Evolutionary conservation across 2,797 vertebrate species (phyloP).

Genomic region (Microtus californicus): DNA sequence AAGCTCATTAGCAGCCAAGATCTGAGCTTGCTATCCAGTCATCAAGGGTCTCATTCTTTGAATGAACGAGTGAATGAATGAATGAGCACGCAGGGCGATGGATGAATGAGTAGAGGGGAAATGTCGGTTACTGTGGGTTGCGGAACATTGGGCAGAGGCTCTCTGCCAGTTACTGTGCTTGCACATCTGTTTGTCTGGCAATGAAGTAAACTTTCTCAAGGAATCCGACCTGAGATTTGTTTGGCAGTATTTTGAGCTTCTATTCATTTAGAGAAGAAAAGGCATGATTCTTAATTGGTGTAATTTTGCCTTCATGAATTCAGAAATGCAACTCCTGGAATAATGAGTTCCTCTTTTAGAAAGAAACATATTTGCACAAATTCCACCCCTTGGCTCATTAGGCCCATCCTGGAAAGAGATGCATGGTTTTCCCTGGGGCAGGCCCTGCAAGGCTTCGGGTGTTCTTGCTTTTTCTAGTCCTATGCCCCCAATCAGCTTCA

Average conservation of each 20-base stretch:
- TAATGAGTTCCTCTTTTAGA: slow-evolving; percentile 66
- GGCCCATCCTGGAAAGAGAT: slow-evolving; percentile 37
- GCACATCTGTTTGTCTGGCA: background rate
- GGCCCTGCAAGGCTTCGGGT: slow-evolving; percentile 13
- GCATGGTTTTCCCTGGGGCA: slow-evolving; percentile 32
- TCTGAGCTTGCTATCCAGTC: background rate
- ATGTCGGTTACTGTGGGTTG: background rate
- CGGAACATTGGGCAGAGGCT: background rate
- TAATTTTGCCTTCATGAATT: slow-evolving; percentile 66
- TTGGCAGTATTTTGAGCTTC: slow-evolving; percentile 74
- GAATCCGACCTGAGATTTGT: slow-evolving; percentile 60
- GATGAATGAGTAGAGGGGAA: background rate
- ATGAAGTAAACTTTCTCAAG: background rate
- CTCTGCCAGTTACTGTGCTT: background rate
- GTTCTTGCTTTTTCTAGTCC: slow-evolving; percentile 43
- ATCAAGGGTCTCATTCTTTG: background rate
- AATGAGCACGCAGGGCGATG: background rate
- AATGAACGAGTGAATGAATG: background rate
- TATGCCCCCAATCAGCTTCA: slow-evolving; percentile 6
- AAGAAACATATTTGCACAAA: slow-evolving; percentile 73
- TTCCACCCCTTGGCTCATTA: slow-evolving; percentile 55
- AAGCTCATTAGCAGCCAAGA: background rate
- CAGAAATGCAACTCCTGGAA: slow-evolving; percentile 44
- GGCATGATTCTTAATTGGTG: slow-evolving; percentile 71
- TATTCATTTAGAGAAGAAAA: slow-evolving; percentile 77